Base-by-base conservation (phyloP, 2,888 invertebrate species). In the Anoplius nigerrimus region DNA sequence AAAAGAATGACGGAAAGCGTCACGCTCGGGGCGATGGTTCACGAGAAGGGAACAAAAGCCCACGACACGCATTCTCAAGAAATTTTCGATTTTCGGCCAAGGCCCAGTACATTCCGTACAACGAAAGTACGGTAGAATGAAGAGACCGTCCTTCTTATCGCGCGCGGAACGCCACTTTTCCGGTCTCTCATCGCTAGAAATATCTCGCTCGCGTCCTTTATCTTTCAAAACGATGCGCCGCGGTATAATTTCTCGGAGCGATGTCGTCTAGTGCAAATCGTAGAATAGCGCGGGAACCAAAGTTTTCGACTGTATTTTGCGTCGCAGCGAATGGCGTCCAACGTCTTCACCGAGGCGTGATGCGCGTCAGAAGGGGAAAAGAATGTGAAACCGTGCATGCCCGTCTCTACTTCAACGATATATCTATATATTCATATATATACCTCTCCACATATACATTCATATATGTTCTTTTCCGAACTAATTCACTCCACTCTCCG, bases 341-440 rank as follows among this genome's bases (percentile, higher is more conserved):
- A 2, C 42, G 45, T 54, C 34, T 34, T 34, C 34, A 13, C 34
- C 5, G 43, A 27, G 24, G 15, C 15, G 3, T 51, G 48, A n/a
- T 62, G 54, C 21, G 55, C 16, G 42, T 34, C 18, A 54, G 43
- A 56, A 56, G 42, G 58, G 48, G 27, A 69, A 65, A 70, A 62
- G 52, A 69, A 34, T 34, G 11, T 34, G 34, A 34, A 18, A 68
- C 67, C 72, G 68, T 78, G 77, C 77, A 78, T 78, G 77, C 60
- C 11, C 65, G 66, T 73, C 64, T 71, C 64, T 22, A 48, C 63
- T 62, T 68, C 62, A 57, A 59, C 34, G 73, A 67, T 67, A 64
- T 66, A 66, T 71, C 15, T 16, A 13, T 34, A 48, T 48, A 48
- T 48, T 6, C 18, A 20, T 16, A 15, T 34, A 56, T 42, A n/a